A percentile compares a stretch with the other conserved stretches of the same genome.
Evolutionary conservation across 2,113 vertebrate species (phyloP).

Genomic region (Todiramphus saurophagus): DNA sequence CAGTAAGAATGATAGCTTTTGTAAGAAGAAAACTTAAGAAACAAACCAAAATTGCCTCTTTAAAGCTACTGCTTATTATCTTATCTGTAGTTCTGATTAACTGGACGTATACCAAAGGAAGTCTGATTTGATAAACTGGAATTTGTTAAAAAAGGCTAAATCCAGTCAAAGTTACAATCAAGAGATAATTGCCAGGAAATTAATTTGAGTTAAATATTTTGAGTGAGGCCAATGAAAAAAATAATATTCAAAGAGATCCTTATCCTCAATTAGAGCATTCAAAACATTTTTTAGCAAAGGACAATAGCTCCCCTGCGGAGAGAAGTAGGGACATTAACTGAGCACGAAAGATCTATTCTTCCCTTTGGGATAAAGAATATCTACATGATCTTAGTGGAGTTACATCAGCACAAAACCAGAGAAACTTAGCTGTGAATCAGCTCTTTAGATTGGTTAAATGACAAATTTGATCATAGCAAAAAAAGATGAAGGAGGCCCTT

Average conservation of each 20-base stretch:
- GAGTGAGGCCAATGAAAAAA: slow-evolving; percentile 12
- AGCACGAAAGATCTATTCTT: slow-evolving; percentile 12
- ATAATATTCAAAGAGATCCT: slow-evolving; percentile 50
- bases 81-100: neutral
- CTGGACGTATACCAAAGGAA: neutral
- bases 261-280: slow-evolving; percentile 45
- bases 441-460: neutral
- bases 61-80: neutral
- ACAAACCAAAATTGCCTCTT: neutral
- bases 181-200: slow-evolving; percentile 36
- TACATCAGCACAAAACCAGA: neutral
- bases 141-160: neutral
- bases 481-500: neutral
- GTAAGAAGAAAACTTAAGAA: neutral
- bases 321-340: neutral
- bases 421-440: neutral
- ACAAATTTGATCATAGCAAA: neutral
- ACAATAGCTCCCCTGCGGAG: neutral
- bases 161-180: slow-evolving; percentile 21
- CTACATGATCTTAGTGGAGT: slow-evolving; percentile 7
- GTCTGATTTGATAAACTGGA: neutral
- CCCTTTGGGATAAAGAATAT: slow-evolving; percentile 4
- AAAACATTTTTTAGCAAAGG: slow-evolving; percentile 35
- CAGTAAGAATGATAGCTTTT: neutral
- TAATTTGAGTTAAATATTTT: slow-evolving; percentile 54